These are phyloP conservation scores for Acronicta leporina DNA, from an alignment of 2,888 invertebrate species.

Conservation along the genomic window DNA sequence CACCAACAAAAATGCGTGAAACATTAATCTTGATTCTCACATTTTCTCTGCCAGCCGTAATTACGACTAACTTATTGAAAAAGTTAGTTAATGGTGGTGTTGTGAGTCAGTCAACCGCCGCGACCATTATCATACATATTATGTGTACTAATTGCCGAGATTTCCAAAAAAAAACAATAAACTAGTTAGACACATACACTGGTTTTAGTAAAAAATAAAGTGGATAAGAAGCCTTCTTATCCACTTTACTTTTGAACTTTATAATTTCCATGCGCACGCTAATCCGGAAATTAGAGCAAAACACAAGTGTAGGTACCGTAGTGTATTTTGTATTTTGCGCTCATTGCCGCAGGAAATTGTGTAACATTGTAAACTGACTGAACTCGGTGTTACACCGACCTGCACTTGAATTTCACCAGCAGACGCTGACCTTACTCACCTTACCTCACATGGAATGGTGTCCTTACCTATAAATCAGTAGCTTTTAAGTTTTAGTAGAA, in stretches of 20 bases:
- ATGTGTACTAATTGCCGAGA: too few species aligned
- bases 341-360: conserved; percentile 32
- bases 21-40: conserved; percentile 7
- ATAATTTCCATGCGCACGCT: conserved; percentile 16
- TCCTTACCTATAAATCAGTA: too few species aligned
- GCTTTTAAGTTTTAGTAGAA: too few species aligned
- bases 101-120: too few species aligned
- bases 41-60: not conserved
- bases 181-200: not conserved
- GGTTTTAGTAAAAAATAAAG: not conserved
- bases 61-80: not conserved
- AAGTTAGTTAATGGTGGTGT: too few species aligned
- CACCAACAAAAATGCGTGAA: conserved; percentile 14
- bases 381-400: not conserved
- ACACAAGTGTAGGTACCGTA: conserved; percentile 5
- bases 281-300: conserved; percentile 46
- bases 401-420: too few species aligned
- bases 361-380: conserved; percentile 9
- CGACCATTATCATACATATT: too few species aligned
- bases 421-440: too few species aligned
- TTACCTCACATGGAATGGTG: too few species aligned
- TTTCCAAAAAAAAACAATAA: too few species aligned
- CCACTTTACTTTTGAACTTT: not conserved
- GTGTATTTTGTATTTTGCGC: too few species aligned
- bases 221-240: not conserved